A percentile compares a stretch with the other conserved stretches of the same genome.
phyloP scores from a whole-genome alignment of 2,797 vertebrate genomes.

The Thripadectes ignobilis region DNA sequence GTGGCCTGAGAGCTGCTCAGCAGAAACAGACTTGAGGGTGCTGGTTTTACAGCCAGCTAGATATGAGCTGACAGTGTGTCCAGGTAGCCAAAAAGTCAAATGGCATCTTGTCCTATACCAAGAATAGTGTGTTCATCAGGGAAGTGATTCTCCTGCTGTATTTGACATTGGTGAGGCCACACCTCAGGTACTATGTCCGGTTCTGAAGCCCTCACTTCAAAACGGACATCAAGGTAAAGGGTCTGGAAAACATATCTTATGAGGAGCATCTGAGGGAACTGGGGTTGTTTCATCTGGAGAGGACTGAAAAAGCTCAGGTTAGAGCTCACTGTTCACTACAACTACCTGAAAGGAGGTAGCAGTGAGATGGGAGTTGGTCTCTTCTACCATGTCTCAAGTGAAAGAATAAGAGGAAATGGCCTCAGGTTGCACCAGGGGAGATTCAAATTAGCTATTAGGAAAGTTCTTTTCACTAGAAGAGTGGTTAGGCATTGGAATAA shows the following conservation, averaged over 20 bases:
- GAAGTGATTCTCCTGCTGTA: neutral
- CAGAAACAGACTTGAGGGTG: rapidly evolving
- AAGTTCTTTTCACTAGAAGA: neutral
- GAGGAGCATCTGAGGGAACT: neutral
- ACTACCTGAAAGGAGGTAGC: neutral
- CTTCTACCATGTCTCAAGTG: neutral
- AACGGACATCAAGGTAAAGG: neutral
- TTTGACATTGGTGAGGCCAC: too few species aligned
- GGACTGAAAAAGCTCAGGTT: neutral
- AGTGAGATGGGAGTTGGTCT: rapidly evolving
- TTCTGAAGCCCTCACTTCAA: neutral
- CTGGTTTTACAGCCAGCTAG: neutral
- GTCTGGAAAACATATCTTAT: neutral
- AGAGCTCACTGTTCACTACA: neutral
- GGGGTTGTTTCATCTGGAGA: neutral
- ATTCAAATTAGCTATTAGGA: neutral
- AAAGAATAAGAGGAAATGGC: rapidly evolving
- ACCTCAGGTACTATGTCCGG: too few species aligned
- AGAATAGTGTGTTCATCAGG: neutral
- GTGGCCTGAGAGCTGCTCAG: neutral
- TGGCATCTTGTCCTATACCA: neutral
- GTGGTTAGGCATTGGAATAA: neutral
- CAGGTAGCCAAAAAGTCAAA: neutral
- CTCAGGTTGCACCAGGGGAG: rapidly evolving
- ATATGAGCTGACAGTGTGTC: neutral